These are phyloP conservation scores for Myopa tessellatipennis DNA, from an alignment of 2,888 invertebrate genomes.

Conservation along the genomic window DNA sequence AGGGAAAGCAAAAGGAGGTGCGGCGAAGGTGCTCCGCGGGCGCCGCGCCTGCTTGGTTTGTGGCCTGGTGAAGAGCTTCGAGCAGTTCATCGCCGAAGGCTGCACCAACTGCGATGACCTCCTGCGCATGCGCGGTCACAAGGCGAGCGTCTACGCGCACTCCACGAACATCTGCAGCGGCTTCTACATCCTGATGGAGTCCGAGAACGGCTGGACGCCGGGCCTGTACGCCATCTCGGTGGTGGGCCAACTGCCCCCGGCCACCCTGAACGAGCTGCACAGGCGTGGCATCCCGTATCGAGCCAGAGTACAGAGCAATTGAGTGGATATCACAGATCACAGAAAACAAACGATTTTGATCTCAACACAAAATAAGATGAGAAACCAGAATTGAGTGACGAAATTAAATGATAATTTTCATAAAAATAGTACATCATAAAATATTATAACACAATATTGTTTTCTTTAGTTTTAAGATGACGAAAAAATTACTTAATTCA, in stretches of 20 bases:
- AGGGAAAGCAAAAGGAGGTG: background rate
- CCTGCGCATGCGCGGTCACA: slow-evolving; percentile 3
- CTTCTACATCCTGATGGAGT: background rate
- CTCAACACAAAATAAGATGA: background rate
- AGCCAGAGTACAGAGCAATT: background rate
- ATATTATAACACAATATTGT: background rate
- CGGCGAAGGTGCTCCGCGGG: background rate
- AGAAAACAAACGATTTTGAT: background rate
- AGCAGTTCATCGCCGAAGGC: background rate
- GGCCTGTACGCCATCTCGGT: slow-evolving; percentile 6
- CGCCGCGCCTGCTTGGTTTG: slow-evolving; percentile 11
- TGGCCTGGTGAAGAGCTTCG: background rate
- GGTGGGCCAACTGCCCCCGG: background rate
- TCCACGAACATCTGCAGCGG: background rate
- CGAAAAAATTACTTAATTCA: no score
- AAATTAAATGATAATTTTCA: background rate
- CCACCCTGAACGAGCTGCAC: background rate
- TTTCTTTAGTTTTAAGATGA: background rate
- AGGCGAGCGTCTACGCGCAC: background rate
- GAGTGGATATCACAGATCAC: background rate
- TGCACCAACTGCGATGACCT: slow-evolving; percentile 5
- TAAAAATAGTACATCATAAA: background rate
- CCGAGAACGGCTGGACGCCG: background rate
- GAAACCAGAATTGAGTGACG: background rate
- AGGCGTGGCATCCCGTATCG: background rate